Conservation (phyloP, 1,140 invertebrate species). For the Plodia interpunctella region DNA sequence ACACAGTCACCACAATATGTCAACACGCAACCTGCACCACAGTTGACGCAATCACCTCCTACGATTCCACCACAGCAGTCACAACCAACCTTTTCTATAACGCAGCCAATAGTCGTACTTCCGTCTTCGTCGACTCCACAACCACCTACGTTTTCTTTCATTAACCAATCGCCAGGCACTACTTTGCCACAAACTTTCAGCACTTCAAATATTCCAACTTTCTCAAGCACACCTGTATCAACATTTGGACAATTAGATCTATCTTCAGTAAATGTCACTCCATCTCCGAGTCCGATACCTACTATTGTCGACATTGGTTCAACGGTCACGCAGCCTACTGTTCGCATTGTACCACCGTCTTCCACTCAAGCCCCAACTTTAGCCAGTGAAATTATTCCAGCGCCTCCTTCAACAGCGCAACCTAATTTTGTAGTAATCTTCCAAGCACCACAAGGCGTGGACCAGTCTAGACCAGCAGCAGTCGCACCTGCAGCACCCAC, state of each 20-base stretch:
- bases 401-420: conserved; percentile 14
- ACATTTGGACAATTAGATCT: not conserved
- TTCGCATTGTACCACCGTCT: conserved; percentile 1
- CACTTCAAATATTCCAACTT: not conserved
- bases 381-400: not conserved
- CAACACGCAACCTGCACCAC: not conserved
- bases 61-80: not conserved
- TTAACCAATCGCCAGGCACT: not conserved
- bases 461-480: not conserved
- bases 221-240: conserved; percentile 9
- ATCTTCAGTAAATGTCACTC: not conserved
- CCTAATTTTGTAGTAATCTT: not conserved
- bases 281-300: not conserved
- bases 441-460: not conserved
- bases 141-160: not conserved
- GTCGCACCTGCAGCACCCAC: not conserved
- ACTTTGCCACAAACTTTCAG: not conserved
- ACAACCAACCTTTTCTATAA: conserved; percentile 30
- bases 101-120: conserved; percentile 43
- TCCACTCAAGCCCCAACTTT: not conserved
- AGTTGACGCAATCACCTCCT: not conserved
- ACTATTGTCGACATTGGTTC: conserved; percentile 5
- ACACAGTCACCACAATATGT: not conserved
- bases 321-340: conserved; percentile 20
- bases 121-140: conserved; percentile 18